A percentile compares a stretch with the other conserved stretches of the same genome.
Evolutionary conservation across 2,797 vertebrate species (phyloP).

Genomic region (Tapera naevia): DNA sequence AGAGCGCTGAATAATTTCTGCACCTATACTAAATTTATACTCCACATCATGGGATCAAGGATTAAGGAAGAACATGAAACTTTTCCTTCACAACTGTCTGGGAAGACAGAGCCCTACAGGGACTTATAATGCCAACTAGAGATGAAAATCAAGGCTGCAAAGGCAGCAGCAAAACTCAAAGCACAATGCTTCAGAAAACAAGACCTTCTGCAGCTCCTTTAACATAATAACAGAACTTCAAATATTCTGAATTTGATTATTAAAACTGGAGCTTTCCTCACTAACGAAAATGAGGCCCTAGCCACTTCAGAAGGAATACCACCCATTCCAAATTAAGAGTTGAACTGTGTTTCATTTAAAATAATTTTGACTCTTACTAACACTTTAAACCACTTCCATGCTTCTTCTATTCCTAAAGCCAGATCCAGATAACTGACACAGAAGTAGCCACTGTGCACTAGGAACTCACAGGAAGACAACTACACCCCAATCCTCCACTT

Average conservation of each 20-base stretch:
- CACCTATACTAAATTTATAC: background rate
- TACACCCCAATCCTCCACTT: background rate
- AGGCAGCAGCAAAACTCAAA: background rate
- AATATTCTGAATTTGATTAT: background rate
- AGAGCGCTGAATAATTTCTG: background rate
- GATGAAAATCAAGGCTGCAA: background rate
- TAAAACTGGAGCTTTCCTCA: background rate
- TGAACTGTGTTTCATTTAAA: background rate
- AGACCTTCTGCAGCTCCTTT: background rate
- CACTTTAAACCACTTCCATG: background rate
- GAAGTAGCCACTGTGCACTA: background rate
- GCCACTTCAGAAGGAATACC: background rate
- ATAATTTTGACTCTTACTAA: background rate
- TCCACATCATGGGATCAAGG: background rate
- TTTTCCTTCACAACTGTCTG: background rate
- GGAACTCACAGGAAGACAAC: background rate
- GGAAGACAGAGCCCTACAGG: background rate
- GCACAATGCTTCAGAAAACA: background rate
- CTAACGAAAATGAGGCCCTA: background rate
- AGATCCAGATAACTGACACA: background rate
- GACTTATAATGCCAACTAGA: background rate
- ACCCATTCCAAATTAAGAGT: background rate
- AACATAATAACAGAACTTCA: background rate
- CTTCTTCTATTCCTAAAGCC: background rate
- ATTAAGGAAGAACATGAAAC: background rate